Percentiles rank a stretch among this genome's conserved stretches.
Conservation (phyloP, 2,113 vertebrate species). For the Brachypteracias leptosomus region DNA sequence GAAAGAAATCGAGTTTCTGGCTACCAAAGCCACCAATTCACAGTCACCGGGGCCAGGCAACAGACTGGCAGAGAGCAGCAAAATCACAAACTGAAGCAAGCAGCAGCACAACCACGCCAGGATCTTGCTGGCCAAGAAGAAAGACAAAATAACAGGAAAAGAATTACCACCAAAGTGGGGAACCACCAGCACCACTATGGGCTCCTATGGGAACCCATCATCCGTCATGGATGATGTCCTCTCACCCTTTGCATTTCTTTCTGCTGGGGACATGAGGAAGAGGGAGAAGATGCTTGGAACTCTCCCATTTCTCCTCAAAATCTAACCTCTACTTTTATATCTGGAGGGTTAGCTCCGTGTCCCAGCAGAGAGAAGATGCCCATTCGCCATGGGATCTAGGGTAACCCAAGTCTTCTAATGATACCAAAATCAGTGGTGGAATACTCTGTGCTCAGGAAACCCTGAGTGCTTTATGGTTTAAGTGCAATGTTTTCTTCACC, state of each 20-base stretch:
- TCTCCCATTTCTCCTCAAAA: too few species aligned
- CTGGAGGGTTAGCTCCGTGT: not conserved
- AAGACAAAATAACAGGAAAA: not conserved
- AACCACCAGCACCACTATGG: too few species aligned
- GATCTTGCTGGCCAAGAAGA: not conserved
- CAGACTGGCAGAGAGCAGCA: not conserved
- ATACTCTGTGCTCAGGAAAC: not conserved
- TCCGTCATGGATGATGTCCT: too few species aligned
- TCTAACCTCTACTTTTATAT: not conserved
- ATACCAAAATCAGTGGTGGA: not conserved
- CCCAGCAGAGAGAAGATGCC: not conserved
- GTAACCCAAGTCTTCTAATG: not conserved
- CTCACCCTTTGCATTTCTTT: too few species aligned
- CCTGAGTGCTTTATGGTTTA: not conserved
- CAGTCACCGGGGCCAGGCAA: not conserved
- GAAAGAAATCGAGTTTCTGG: not conserved
- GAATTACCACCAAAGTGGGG: too few species aligned
- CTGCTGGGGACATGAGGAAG: too few species aligned
- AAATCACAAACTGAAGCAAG: not conserved
- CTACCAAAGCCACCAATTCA: not conserved
- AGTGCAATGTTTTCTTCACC: not conserved
- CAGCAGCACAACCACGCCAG: not conserved
- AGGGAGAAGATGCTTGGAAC: too few species aligned
- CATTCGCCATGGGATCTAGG: rapidly evolving
- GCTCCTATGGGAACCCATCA: too few species aligned